phyloP scores from a whole-genome alignment of 2,113 vertebrate species.

The Cisticola juncidis region DNA sequence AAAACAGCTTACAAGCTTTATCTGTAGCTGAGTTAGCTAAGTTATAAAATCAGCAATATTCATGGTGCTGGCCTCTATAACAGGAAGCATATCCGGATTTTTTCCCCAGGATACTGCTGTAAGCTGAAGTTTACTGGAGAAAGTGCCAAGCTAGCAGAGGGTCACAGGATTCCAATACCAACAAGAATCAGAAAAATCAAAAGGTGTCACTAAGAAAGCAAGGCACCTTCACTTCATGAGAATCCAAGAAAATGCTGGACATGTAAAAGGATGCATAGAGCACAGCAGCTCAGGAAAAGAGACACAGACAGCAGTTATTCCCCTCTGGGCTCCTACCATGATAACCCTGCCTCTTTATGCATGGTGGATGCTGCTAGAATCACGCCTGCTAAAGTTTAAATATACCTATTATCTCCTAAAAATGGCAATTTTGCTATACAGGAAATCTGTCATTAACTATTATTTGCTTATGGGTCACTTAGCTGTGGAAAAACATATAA shows the following conservation, averaged over 20 bases:
- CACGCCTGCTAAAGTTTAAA: not conserved
- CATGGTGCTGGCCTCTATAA: not conserved
- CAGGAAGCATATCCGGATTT: not conserved
- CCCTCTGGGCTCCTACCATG: not conserved
- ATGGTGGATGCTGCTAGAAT: not conserved
- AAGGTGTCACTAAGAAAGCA: not conserved
- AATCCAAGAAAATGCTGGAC: not conserved
- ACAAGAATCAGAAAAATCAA: not conserved
- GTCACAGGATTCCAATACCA: not conserved
- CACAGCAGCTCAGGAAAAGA: not conserved
- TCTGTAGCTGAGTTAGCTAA: not conserved
- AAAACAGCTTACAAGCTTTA: not conserved
- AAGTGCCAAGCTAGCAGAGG: not conserved
- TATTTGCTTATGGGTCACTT: not conserved
- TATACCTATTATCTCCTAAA: not conserved
- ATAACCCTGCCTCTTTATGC: not conserved
- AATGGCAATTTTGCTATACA: not conserved
- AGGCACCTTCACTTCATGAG: not conserved
- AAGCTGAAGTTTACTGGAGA: not conserved
- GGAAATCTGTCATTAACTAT: not conserved
- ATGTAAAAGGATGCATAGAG: not conserved
- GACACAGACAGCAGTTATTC: not conserved
- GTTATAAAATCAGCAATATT: not conserved
- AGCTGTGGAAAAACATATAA: not conserved
- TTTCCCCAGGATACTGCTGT: not conserved